Base-by-base conservation (phyloP, 2,888 invertebrate species). In the Folsomia manolachei region DNA sequence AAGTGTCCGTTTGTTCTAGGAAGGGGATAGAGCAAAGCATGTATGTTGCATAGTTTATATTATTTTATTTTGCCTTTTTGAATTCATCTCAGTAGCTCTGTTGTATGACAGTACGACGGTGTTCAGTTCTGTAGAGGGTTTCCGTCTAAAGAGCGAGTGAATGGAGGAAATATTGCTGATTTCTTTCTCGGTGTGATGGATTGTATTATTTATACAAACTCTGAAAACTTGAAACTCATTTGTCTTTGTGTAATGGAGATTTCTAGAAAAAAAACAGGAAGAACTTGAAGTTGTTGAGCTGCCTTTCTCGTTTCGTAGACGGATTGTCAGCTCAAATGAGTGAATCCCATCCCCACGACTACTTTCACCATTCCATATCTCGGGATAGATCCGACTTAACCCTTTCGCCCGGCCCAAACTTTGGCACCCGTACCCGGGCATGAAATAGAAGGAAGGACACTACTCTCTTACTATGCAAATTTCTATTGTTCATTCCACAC, bases 141-240 rank as follows among this genome's bases (percentile, higher is more conserved):
- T n/a, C n/a, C n/a, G n/a, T n/a, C n/a, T n/a, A n/a, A n/a, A n/a
- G n/a, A n/a, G n/a, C n/a, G 56, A 27, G 63, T 56, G 68, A 67
- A 68, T 60, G 67, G 39, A 68, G 71, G 71, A 73, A 71, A 76
- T 72, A 76, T 76, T 73, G 71, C 73, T 73, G 71, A 75, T 73
- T 75, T 76, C 71, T 70, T 60, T n/a, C n/a, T n/a, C n/a, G n/a
- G n/a, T 69, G 72, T 76, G 78, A 78, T 76, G 72, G 75, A 78
- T 78, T 78, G 72, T 72, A 69, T 75, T 78, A 76, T 78, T 78
- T 78, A 78, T 76, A 76, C 76, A 74, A 75, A 78, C 76, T 74
- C 70, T 71, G 72, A 75, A 71, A 75, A 75, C 75, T 76, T 73
- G 75, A 75, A 70, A 75, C 78, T 78, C 76, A 78, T 78, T 78